A percentile compares a stretch with the other conserved stretches of the same genome.
phyloP scores from a whole-genome alignment of 1,140 invertebrate species.

The Lordiphosa clarofinis region DNA sequence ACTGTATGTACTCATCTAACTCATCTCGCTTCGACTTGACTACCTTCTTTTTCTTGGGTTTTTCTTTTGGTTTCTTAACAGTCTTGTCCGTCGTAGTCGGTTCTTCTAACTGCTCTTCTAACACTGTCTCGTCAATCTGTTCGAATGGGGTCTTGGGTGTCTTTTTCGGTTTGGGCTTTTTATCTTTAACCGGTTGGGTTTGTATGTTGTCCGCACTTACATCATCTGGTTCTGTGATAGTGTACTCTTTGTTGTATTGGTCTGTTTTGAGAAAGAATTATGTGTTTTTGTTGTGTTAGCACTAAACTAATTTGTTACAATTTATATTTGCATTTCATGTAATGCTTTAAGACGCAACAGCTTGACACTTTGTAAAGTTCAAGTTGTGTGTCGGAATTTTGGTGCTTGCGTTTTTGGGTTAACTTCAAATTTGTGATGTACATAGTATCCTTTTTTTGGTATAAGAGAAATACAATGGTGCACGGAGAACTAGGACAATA shows the following conservation, averaged over 20 bases:
- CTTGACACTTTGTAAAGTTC: constrained; percentile 30
- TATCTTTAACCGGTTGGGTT: constrained; percentile 72
- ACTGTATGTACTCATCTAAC: constrained; percentile 77
- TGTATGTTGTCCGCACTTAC: constrained; percentile 74
- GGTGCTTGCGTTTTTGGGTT: constrained; percentile 49
- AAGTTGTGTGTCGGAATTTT: constrained; percentile 41
- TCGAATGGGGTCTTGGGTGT: constrained; percentile 43
- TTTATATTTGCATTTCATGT: constrained; percentile 71
- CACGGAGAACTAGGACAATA: constrained; percentile 2
- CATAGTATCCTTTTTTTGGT: constrained; percentile 33
- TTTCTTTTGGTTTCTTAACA: constrained; percentile 61
- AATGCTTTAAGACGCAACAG: constrained; percentile 65
- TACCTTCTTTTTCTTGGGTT: constrained; percentile 62
- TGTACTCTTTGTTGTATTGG: constrained; percentile 79
- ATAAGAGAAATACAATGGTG: constrained; percentile 25
- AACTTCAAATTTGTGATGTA: constrained; percentile 33
- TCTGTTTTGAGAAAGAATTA: constrained; percentile 77
- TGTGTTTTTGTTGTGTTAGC: constrained; percentile 73
- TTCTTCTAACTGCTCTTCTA: constrained; percentile 48
- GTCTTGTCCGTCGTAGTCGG: constrained; percentile 42
- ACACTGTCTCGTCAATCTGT: constrained; percentile 52
- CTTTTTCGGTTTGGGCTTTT: constrained; percentile 64
- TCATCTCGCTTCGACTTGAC: constrained; percentile 71
- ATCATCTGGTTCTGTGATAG: constrained; percentile 79
- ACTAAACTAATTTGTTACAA: constrained; percentile 67